Conservation (phyloP, 2,888 invertebrate genomes). For the Rhyacophila evoluta region DNA sequence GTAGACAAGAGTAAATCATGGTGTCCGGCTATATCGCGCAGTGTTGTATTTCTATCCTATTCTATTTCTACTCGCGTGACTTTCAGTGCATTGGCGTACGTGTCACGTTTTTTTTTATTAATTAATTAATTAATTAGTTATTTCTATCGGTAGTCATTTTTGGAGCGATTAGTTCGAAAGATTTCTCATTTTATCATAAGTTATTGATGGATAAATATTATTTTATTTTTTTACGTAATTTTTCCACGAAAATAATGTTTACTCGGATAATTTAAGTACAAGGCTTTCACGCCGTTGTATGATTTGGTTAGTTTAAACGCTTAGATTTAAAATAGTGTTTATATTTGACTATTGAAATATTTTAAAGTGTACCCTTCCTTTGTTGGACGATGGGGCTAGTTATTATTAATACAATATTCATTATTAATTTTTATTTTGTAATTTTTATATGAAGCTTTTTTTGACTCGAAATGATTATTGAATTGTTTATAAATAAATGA, state of each 20-base stretch:
- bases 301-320: constrained; percentile 49
- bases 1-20: background rate
- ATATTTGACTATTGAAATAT: constrained; percentile 44
- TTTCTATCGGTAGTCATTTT: constrained; percentile 39
- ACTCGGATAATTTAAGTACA: constrained; percentile 48
- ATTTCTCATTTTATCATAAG: constrained; percentile 46
- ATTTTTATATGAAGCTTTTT: constrained; percentile 64
- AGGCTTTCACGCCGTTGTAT: constrained; percentile 44
- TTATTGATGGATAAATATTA: constrained; percentile 51
- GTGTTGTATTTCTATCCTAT: constrained; percentile 33
- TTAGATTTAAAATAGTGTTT: constrained; percentile 51
- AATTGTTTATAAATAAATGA: constrained; percentile 58
- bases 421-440: constrained; percentile 62
- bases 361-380: constrained; percentile 47
- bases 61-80: constrained; percentile 25
- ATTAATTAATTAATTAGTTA: constrained; percentile 33
- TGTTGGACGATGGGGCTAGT: constrained; percentile 51
- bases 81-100: constrained; percentile 26
- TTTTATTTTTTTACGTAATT: constrained; percentile 55
- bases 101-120: constrained; percentile 28
- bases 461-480: constrained; percentile 63
- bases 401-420: constrained; percentile 49
- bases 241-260: constrained; percentile 52
- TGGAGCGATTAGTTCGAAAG: constrained; percentile 36
- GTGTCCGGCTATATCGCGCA: constrained; percentile 1